Conservation (phyloP, 2,888 invertebrate genomes). For the Leptinotarsa peninsularis region DNA sequence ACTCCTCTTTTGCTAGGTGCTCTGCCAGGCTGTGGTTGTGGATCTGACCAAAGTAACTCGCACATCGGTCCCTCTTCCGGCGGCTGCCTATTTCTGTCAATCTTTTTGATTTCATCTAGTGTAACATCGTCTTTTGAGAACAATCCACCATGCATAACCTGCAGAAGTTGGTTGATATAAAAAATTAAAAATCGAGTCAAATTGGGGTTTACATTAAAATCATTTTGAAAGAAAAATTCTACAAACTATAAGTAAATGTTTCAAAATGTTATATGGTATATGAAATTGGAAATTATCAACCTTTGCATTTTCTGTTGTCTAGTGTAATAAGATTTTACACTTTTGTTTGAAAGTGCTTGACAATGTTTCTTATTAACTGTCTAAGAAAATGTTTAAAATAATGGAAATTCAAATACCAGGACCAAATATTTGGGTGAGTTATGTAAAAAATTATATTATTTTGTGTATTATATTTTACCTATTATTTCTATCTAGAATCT, state of each 20-base stretch:
- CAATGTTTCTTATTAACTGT: too few relatives aligned
- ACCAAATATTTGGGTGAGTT: too few relatives aligned
- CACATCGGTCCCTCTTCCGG: conserved; percentile 98
- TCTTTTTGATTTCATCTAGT: conserved; percentile 89
- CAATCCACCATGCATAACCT: conserved; percentile 98
- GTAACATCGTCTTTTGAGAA: conserved; percentile 94
- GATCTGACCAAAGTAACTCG: conserved; percentile 98
- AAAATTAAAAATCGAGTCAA: background rate
- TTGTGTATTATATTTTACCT: too few relatives aligned
- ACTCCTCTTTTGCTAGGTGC: conserved; percentile 97
- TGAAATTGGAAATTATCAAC: background rate
- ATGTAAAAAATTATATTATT: too few relatives aligned
- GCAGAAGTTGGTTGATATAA: conserved; percentile 21
- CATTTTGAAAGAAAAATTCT: too few relatives aligned
- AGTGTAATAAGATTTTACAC: too few relatives aligned
- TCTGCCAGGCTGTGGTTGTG: conserved; percentile 88
- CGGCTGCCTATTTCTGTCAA: conserved; percentile 95
- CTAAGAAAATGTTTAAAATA: too few relatives aligned
- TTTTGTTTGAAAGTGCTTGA: too few relatives aligned
- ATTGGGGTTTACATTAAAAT: background rate
- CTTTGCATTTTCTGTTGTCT: too few relatives aligned
- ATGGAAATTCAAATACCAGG: too few relatives aligned
- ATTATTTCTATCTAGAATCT: too few relatives aligned
- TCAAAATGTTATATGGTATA: background rate
- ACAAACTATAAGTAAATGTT: background rate